A percentile compares a stretch with the other conserved stretches of the same genome.
phyloP scores from a whole-genome alignment of 2,113 vertebrate genomes.

The Craseonycteris thonglongyai region DNA sequence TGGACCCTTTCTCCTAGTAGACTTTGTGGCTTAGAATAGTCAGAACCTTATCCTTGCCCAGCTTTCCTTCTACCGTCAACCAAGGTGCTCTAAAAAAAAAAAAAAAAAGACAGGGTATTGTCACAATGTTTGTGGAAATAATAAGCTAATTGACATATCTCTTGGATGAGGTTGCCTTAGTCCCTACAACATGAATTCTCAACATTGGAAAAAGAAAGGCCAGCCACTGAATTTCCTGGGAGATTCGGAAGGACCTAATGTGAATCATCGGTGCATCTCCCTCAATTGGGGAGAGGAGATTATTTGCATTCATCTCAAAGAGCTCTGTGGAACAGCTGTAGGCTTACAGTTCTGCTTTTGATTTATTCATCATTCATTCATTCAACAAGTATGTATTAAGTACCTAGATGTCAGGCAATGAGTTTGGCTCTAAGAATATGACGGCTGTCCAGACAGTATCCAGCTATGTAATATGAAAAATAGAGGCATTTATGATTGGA shows the following conservation, averaged over 20 bases:
- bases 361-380: neutral
- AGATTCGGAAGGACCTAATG: neutral
- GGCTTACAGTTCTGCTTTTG: neutral
- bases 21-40: neutral
- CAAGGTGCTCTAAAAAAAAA: neutral
- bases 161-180: neutral
- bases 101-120: neutral
- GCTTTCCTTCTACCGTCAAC: neutral
- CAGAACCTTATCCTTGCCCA: neutral
- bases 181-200: neutral
- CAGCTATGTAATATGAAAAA: too few relatives aligned
- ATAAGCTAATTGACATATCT: neutral
- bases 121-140: neutral
- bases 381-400: neutral
- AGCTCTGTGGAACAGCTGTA: neutral
- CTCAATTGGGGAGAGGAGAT: neutral
- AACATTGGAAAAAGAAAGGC: neutral
- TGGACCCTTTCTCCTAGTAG: neutral
- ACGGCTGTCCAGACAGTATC: too few relatives aligned
- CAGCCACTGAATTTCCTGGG: neutral
- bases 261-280: neutral
- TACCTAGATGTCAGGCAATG: neutral
- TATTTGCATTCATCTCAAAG: neutral
- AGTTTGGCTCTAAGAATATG: neutral
- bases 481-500: too few relatives aligned